Evolutionary conservation across 2,888 invertebrate genomes (phyloP).

Genomic region (Rhyacophila evoluta): DNA sequence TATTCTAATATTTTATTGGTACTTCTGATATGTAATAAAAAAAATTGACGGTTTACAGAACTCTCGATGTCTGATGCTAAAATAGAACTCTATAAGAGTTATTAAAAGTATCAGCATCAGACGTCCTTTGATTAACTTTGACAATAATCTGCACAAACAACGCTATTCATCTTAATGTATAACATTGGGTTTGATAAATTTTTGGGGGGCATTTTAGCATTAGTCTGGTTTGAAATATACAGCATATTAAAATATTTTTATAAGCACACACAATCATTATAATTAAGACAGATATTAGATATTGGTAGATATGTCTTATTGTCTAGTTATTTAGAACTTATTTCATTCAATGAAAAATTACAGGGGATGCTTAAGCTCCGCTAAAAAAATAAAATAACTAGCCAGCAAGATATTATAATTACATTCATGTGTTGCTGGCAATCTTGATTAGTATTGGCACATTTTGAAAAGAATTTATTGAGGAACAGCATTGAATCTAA

Average conservation of each 20-base stretch:
- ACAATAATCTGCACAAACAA: background rate
- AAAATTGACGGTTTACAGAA: conserved; percentile 3
- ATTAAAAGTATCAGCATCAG: background rate
- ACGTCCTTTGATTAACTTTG: background rate
- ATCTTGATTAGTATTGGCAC: background rate
- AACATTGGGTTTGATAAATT: background rate
- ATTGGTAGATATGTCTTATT: conserved; percentile 12
- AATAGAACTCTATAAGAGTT: conserved; percentile 12
- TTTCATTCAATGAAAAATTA: conserved; percentile 8
- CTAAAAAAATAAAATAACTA: background rate
- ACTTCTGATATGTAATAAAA: conserved; percentile 15
- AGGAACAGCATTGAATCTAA: background rate
- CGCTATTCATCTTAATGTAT: background rate
- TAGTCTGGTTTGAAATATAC: conserved; percentile 5
- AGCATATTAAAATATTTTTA: background rate
- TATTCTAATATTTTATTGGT: conserved; percentile 14
- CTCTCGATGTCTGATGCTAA: background rate
- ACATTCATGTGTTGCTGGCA: background rate
- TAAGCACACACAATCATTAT: conserved; percentile 3
- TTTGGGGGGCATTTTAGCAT: background rate
- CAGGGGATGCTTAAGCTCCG: background rate
- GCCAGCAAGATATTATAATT: background rate
- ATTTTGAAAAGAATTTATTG: background rate
- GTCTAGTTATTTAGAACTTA: background rate
- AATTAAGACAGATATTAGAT: conserved; percentile 12